Evolutionary conservation across 2,888 invertebrate species (phyloP), one percentile per base, ranked within the genome.

Genomic region (Scaptomyza cyrtandrae): DNA sequence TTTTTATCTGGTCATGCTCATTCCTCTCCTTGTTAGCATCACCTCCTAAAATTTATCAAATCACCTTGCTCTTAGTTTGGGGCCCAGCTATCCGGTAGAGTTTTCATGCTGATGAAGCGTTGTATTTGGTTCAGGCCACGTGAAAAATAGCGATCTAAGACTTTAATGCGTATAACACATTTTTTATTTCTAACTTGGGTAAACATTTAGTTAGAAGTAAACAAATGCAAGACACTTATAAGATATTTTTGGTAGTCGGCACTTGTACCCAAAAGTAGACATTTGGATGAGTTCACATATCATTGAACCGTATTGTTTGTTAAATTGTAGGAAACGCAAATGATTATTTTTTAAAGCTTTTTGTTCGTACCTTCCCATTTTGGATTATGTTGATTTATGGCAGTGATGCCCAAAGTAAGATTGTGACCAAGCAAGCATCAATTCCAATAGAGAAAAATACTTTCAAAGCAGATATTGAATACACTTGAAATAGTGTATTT

Each of bases 171-270:
- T 83, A 72, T 86, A 86, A 24, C 24, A 82, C 24, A 55, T 78
- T 83, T 80, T 82, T 82, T 86, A 78, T 83, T 71, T 83, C 80
- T 65, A 80, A 80, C 73, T 86, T 78, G 75, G 83, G 69, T 83
- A 83, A 83, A 83, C 86, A 83, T 83, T 83, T 78, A 80, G 78
- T 78, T 66, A 72, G 83, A 83, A 86, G 86, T 83, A 83, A 83
- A 83, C 83, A 83, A 83, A 83, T 83, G 80, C 75, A 83, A 80
- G 78, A 75, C 86, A 83, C 83, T 83, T 83, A 86, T 82, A 79
- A 83, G 86, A 83, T 80, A 83, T 83, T 85, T 84, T 78, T 73
- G 73, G 69, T 76, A 82, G 80, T 78, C 64, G 78, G 80, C 75
- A 78, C 86, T 82, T 82, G 72, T 73, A 80, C 73, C 82, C 83